Conservation (phyloP, 2,888 invertebrate species). For the Petrolisthes cinctipes region DNA sequence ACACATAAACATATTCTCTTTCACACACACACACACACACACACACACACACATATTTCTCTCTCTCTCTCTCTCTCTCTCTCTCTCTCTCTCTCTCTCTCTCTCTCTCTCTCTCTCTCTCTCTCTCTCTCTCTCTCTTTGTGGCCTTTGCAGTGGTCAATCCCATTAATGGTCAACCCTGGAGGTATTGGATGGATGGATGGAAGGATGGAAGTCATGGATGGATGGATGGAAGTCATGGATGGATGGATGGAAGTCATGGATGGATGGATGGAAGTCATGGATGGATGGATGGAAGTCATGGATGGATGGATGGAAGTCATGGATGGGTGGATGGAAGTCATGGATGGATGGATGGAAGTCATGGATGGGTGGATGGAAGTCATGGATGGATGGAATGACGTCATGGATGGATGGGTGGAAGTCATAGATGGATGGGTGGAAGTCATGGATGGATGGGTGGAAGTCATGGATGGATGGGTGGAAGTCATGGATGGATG, state of each 20-base stretch:
- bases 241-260: not conserved
- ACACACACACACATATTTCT: not conserved
- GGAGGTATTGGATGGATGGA: not conserved
- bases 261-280: not conserved
- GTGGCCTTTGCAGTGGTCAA: not conserved
- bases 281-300: not conserved
- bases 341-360: not conserved
- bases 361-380: not conserved
- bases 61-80: not conserved
- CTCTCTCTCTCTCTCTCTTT: conserved; percentile 12
- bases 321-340: not conserved
- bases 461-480: not conserved
- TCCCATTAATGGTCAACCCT: not conserved
- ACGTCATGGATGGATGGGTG: not conserved
- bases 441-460: not conserved
- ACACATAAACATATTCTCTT: not conserved
- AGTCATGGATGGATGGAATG: not conserved
- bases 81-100: conserved; percentile 15
- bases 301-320: not conserved
- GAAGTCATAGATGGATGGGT: not conserved
- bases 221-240: not conserved
- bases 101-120: conserved; percentile 16
- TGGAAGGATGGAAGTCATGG: not conserved
- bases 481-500: not conserved
- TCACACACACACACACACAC: not conserved